A percentile compares a stretch with the other conserved stretches of the same genome.
Conservation (phyloP, 1,140 invertebrate genomes). For the Agrilus planipennis region DNA sequence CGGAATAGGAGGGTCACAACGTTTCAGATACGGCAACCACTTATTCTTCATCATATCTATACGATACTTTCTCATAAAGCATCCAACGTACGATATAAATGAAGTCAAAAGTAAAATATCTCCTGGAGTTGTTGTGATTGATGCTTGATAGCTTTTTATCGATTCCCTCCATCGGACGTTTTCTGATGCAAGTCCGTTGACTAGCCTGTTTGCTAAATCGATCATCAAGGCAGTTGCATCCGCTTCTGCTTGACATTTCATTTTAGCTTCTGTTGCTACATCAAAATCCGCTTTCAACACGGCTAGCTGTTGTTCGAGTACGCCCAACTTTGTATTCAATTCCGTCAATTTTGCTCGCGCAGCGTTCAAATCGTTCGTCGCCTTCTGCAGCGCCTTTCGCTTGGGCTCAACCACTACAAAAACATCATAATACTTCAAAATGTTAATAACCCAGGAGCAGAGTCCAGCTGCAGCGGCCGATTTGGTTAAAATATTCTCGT, state of each 20-base stretch:
- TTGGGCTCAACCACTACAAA: slow-evolving; percentile 90
- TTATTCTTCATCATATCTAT: slow-evolving; percentile 65
- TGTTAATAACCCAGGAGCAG: slow-evolving; percentile 91
- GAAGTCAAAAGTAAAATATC: slow-evolving; percentile 81
- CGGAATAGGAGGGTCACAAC: slow-evolving; percentile 54
- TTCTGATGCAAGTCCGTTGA: slow-evolving; percentile 86
- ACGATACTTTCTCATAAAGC: slow-evolving; percentile 80
- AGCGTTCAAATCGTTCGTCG: slow-evolving; percentile 70
- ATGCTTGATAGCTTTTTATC: slow-evolving; percentile 34
- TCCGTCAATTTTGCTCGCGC: slow-evolving; percentile 66
- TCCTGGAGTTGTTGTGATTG: slow-evolving; percentile 71
- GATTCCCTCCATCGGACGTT: slow-evolving; percentile 57
- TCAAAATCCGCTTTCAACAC: slow-evolving; percentile 70
- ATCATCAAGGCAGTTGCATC: slow-evolving; percentile 75
- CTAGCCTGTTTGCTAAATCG: slow-evolving; percentile 81
- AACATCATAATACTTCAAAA: slow-evolving; percentile 82
- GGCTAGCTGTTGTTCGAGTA: slow-evolving; percentile 55
- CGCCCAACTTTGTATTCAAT: slow-evolving; percentile 23
- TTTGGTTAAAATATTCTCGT: slow-evolving; percentile 73
- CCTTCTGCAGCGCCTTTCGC: slow-evolving; percentile 59
- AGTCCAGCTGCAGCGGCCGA: slow-evolving; percentile 83
- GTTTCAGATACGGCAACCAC: slow-evolving; percentile 63
- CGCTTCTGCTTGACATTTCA: slow-evolving; percentile 77
- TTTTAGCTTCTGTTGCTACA: slow-evolving; percentile 71
- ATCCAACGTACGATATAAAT: slow-evolving; percentile 93